Conservation (phyloP, 2,888 invertebrate species). For the Elmis aenea region DNA sequence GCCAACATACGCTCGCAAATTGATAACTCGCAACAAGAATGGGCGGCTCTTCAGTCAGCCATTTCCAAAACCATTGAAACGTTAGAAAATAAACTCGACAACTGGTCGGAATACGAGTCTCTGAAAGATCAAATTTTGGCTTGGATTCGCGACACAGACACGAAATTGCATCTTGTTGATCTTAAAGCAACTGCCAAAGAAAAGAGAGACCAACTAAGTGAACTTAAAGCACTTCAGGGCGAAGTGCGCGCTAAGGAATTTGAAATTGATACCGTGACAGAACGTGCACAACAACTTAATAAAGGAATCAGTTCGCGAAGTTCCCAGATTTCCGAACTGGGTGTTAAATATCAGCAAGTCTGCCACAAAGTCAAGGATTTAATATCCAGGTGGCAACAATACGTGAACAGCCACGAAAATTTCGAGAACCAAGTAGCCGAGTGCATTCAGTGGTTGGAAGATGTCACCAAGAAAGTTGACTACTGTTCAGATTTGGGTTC, state of each 20-base stretch:
- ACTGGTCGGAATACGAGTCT: slow-evolving; percentile 88
- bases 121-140: slow-evolving; percentile 77
- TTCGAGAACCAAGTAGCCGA: slow-evolving; percentile 76
- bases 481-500: slow-evolving; percentile 81
- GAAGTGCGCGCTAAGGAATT: slow-evolving; percentile 86
- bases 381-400: slow-evolving; percentile 87
- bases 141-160: slow-evolving; percentile 87
- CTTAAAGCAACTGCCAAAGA: slow-evolving; percentile 75
- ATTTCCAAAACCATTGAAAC: slow-evolving; percentile 73
- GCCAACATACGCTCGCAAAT: slow-evolving; percentile 81
- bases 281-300: slow-evolving; percentile 80
- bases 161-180: slow-evolving; percentile 81
- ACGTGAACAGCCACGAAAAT: slow-evolving; percentile 82
- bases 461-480: slow-evolving; percentile 75
- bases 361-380: slow-evolving; percentile 88
- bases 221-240: slow-evolving; percentile 74
- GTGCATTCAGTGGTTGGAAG: slow-evolving; percentile 78
- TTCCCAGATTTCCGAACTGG: slow-evolving; percentile 84
- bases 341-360: slow-evolving; percentile 85
- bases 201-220: slow-evolving; percentile 80
- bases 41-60: slow-evolving; percentile 76
- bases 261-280: slow-evolving; percentile 89
- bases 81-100: slow-evolving; percentile 77
- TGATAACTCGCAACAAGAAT: slow-evolving; percentile 83
- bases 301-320: slow-evolving; percentile 69